Evolutionary conservation across 2,888 invertebrate species (phyloP).

Genomic region (Conchocele bisecta): DNA sequence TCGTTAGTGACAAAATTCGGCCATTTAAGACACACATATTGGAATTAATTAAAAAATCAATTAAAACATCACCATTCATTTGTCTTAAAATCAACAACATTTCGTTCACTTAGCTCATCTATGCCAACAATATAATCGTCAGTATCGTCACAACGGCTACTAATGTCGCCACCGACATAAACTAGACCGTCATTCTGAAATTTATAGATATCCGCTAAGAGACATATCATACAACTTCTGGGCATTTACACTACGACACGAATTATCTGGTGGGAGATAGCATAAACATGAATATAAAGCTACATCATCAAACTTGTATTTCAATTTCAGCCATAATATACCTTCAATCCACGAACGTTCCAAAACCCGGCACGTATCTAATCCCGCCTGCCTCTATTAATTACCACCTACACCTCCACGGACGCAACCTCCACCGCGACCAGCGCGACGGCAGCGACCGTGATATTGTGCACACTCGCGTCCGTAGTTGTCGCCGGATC

Average conservation of each 20-base stretch:
- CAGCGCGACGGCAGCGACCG: neutral
- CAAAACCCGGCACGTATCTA: conserved; percentile 7
- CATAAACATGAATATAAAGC: neutral
- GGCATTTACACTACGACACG: neutral
- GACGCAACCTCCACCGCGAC: conserved; percentile 3
- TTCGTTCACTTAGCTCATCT: neutral
- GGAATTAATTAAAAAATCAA: neutral
- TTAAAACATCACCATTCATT: neutral
- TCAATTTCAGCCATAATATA: neutral
- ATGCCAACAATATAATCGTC: neutral
- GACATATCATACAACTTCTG: neutral
- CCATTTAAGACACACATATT: neutral
- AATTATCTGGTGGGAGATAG: conserved; percentile 4
- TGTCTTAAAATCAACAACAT: neutral
- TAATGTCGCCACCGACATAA: neutral
- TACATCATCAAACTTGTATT: neutral
- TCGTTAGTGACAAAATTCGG: neutral
- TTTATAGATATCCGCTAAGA: neutral
- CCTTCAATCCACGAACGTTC: conserved; percentile 5
- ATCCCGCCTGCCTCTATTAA: neutral
- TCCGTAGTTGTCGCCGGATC: too few relatives aligned
- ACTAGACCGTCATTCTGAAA: neutral
- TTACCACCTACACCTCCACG: conserved; percentile 1
- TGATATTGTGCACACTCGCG: too few relatives aligned
- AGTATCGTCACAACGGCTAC: neutral